Percentiles rank a stretch among this genome's conserved stretches.
phyloP scores from a whole-genome alignment of 2,797 vertebrate species.

The Enteromius fasciolatus region DNA sequence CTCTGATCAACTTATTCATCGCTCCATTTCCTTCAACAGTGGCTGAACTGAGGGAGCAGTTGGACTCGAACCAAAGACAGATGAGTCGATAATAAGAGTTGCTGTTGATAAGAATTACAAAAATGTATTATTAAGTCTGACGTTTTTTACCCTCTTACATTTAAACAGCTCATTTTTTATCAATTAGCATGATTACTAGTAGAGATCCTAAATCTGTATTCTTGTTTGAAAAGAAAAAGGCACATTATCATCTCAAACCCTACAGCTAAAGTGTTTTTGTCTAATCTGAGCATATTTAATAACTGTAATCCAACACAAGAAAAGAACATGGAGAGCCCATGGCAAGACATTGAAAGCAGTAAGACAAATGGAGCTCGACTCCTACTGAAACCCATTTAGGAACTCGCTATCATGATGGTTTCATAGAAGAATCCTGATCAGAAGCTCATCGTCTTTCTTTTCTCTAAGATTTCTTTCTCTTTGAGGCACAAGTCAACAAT shows the following conservation, averaged over 20 bases:
- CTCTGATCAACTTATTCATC: background rate
- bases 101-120: background rate
- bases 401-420: background rate
- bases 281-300: slow-evolving; percentile 12
- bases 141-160: background rate
- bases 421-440: background rate
- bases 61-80: too few species aligned
- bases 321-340: slow-evolving; percentile 13
- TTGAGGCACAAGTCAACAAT: slow-evolving; percentile 1
- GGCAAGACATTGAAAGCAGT: slow-evolving; percentile 16
- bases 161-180: background rate
- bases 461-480: background rate
- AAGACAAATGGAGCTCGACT: background rate
- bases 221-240: background rate
- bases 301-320: slow-evolving; percentile 1
- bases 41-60: background rate
- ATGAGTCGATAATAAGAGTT: too few species aligned
- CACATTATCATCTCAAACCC: background rate
- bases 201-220: background rate
- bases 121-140: background rate
- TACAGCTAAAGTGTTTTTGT: background rate
- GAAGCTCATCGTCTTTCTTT: background rate
- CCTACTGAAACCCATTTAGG: slow-evolving; percentile 23
- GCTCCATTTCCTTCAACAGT: background rate
- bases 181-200: background rate